phyloP scores from a whole-genome alignment of 2,888 invertebrate species.

The Orthonychiurus folsomi region DNA sequence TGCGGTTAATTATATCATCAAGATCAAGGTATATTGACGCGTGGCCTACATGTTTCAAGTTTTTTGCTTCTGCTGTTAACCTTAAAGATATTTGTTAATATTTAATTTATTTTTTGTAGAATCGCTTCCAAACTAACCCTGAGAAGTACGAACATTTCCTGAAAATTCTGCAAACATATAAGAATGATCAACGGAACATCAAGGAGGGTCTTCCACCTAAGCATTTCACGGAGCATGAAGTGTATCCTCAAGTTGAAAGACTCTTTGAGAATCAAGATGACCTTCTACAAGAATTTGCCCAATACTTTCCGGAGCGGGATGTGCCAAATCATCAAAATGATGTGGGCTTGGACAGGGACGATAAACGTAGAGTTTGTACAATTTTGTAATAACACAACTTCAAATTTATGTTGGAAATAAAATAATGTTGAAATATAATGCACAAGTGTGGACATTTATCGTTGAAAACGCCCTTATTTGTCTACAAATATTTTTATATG shows the following conservation, averaged over 20 bases:
- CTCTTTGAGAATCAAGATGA: conserved; percentile 97
- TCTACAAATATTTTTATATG: too few species aligned
- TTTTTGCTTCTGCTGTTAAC: not conserved
- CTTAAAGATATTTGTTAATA: too few species aligned
- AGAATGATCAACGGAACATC: conserved; percentile 82
- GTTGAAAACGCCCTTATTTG: too few species aligned
- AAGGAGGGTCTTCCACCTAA: conserved; percentile 63
- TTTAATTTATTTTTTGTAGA: conserved; percentile 46
- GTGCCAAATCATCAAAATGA: conserved; percentile 52
- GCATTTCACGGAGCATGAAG: conserved; percentile 90
- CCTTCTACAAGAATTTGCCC: conserved; percentile 88
- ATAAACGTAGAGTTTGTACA: not conserved
- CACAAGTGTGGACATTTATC: too few species aligned
- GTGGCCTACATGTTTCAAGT: not conserved
- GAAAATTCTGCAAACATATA: conserved; percentile 97
- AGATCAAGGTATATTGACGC: conserved; percentile 64
- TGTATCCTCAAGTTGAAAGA: conserved; percentile 82
- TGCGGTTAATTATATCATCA: conserved; percentile 98
- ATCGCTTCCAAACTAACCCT: conserved; percentile 92
- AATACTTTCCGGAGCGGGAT: conserved; percentile 94
- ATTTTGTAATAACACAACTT: too few species aligned
- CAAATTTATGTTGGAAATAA: too few species aligned
- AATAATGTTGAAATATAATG: too few species aligned
- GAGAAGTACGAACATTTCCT: conserved; percentile 96
- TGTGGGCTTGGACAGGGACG: not conserved